Evolutionary conservation across 2,797 vertebrate species (phyloP), one percentile per base, ranked within the genome.

Genomic region (Epinephelus malabaricus): DNA sequence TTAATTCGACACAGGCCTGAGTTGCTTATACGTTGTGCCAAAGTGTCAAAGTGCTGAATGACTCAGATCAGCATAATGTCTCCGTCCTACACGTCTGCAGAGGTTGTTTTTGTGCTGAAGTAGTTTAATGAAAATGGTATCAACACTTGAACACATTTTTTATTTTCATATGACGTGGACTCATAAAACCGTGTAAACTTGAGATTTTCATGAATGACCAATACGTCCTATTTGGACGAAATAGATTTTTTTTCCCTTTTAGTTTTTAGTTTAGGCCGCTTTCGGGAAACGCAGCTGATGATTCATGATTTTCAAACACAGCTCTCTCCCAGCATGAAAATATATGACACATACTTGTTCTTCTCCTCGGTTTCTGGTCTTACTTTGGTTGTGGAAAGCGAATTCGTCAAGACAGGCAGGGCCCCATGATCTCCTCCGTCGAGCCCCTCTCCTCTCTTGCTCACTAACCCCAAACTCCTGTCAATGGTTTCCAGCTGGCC

Each of bases 401-500:
- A 77, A 86, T 84, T 87, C 81, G 66, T 76, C 12, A 65, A 79
- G 83, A 84, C 74, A 80, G 54, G n/a, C 85, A 69, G 78, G 11
- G 65, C 79, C 83, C 73, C 71, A 17, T 67, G 78, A 86, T 85
- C 81, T 58, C 60, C 84, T 74, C 67, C n/a, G 18, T 66, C 70
- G 55, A 86, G 81, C 75, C 83, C 90, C 84, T 85, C 83, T 86
- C 78, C 85, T 73, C 83, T 80, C 75, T 79, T 67, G 63, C 85
- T 91, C 86, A 73, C 84, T 84, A 81, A 85, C 83, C 88, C 71
- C 76, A 84, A 92, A 89, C 86, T 88, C 87, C 66, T 85, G 89
- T 92, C 90, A 93, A 94, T 95, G 88, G 85, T 82, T 94, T 94
- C 94, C 94, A 96, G 92, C 94, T 95, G 94, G 86, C 86, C 62